Evolutionary conservation across 2,888 invertebrate species (phyloP).

Genomic region (Adineta ricciae): DNA sequence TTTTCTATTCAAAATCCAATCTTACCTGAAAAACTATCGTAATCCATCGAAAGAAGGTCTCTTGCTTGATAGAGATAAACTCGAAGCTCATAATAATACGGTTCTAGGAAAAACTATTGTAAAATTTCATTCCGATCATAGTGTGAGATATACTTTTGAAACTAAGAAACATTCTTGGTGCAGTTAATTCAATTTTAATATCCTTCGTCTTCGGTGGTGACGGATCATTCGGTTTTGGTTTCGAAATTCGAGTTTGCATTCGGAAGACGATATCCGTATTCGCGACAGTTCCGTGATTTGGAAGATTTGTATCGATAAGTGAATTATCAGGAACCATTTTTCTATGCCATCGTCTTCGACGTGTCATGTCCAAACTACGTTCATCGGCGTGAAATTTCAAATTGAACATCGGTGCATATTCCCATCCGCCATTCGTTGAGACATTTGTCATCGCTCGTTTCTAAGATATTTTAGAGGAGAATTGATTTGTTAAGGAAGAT

Average conservation of each 20-base stretch:
- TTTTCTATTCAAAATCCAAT: neutral
- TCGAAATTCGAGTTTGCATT: neutral
- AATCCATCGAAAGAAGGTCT: slow-evolving; percentile 50
- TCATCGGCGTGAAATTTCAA: slow-evolving; percentile 52
- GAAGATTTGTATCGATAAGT: slow-evolving; percentile 25
- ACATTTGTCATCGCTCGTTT: slow-evolving; percentile 40
- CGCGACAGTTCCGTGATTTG: neutral
- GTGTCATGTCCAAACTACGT: slow-evolving; percentile 50
- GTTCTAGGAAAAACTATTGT: slow-evolving; percentile 42
- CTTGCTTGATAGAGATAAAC: slow-evolving; percentile 72
- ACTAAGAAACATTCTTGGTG: slow-evolving; percentile 49
- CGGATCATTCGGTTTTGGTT: neutral
- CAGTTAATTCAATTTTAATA: slow-evolving; percentile 35
- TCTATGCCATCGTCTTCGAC: slow-evolving; percentile 51
- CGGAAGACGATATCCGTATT: neutral
- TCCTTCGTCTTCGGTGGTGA: neutral
- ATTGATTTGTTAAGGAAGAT: no score
- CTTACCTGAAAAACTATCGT: slow-evolving; percentile 37
- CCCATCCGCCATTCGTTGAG: slow-evolving; percentile 49
- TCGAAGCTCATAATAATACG: slow-evolving; percentile 63
- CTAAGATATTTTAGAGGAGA: neutral
- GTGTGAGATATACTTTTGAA: slow-evolving; percentile 42
- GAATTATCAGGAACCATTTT: slow-evolving; percentile 45
- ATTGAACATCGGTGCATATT: slow-evolving; percentile 52
- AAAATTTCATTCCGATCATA: neutral